Conservation (phyloP, 2,797 vertebrate species). For the Telmatherina bonti region DNA sequence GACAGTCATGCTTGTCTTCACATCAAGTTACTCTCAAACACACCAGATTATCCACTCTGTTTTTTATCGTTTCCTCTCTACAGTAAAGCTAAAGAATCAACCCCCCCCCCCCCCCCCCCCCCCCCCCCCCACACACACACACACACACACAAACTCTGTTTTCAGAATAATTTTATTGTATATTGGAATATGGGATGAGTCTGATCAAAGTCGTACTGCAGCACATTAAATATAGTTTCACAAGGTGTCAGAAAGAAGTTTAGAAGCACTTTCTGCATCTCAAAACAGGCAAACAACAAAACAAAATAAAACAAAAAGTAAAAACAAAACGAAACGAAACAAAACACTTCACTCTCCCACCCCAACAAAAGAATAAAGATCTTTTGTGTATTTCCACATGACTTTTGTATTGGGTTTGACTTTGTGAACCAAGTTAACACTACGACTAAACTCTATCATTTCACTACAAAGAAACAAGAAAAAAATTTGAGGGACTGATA, state of each 20-base stretch:
- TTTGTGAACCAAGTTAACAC: constrained; percentile 11
- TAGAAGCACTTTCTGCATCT: constrained; percentile 5
- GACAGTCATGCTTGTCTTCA: too few relatives aligned
- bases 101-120: too few relatives aligned
- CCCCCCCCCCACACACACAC: too few relatives aligned
- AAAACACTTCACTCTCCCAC: not conserved
- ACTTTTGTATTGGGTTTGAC: constrained; percentile 12
- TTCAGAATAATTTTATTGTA: constrained; percentile 46
- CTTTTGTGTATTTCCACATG: constrained; percentile 9
- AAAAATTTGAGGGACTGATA: constrained; percentile 24
- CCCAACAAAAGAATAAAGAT: too few relatives aligned
- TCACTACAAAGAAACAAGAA: constrained; percentile 16
- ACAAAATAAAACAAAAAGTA: not conserved
- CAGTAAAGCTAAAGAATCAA: too few relatives aligned
- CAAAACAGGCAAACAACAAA: not conserved
- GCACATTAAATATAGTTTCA: constrained; percentile 23
- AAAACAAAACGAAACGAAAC: too few relatives aligned
- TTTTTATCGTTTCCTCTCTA: too few relatives aligned
- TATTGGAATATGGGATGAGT: constrained; percentile 10
- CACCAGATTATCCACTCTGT: too few relatives aligned
- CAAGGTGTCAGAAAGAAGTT: not conserved
- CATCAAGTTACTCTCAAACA: too few relatives aligned
- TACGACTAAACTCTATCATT: constrained; percentile 19
- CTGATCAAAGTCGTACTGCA: constrained; percentile 20
- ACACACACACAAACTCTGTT: not conserved